A percentile compares a stretch with the other conserved stretches of the same genome.
These are phyloP conservation scores for Plectropomus leopardus DNA, from an alignment of 2,113 vertebrate species.

Conservation along the genomic window DNA sequence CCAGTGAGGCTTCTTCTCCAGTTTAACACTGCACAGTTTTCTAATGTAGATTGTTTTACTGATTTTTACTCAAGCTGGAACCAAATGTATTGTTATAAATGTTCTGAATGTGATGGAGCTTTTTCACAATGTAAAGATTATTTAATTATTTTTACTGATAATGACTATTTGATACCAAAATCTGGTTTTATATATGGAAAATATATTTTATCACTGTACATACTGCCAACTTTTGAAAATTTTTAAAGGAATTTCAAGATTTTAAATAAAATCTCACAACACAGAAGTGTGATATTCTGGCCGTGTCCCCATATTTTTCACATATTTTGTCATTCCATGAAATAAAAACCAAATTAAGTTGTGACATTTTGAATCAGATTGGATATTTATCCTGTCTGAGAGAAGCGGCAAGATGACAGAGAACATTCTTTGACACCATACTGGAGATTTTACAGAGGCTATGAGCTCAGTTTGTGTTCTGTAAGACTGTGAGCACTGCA, in stretches of 20 bases:
- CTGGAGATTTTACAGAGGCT: neutral
- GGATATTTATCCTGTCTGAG: neutral
- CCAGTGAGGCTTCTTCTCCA: accelerated
- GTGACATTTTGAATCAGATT: neutral
- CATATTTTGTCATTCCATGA: neutral
- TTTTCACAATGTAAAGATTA: slow-evolving; percentile 43
- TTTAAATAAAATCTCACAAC: neutral
- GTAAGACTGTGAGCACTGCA: no score
- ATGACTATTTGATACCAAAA: slow-evolving; percentile 25
- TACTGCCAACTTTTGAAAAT: neutral
- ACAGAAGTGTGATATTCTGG: neutral
- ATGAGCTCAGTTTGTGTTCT: neutral
- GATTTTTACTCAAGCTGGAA: neutral
- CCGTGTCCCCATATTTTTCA: neutral
- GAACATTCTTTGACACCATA: neutral
- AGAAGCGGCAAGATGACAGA: neutral
- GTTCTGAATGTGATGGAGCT: neutral
- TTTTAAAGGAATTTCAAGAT: neutral
- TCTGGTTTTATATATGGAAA: neutral
- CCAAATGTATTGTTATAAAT: slow-evolving; percentile 16
- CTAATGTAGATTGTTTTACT: slow-evolving; percentile 10
- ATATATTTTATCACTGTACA: neutral
- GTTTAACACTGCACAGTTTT: slow-evolving; percentile 8
- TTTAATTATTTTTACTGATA: slow-evolving; percentile 21
- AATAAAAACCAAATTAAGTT: neutral